Base-by-base conservation (phyloP, 2,888 invertebrate genomes). In the Crepidodera aurea region DNA sequence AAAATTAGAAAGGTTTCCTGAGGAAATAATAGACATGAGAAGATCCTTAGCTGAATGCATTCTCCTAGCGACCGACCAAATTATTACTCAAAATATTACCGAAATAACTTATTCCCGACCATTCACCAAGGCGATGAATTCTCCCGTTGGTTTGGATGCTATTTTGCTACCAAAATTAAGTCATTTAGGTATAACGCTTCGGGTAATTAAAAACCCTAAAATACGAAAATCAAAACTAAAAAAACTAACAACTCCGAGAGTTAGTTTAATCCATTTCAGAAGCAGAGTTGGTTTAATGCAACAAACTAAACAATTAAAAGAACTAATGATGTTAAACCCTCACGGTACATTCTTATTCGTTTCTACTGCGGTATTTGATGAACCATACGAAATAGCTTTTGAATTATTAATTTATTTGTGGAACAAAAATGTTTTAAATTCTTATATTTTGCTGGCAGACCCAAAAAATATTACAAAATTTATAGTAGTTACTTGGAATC, bases 311-410 rank as follows among this genome's bases (percentile, higher is more conserved):
- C 15, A 3, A 15, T 51, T 64, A n/a, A 60, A 48, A 44, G 46
- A 18, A 8, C 8, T 25, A 19, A n/a, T 8, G 18, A 18, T 59
- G 7, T 42, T 50, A 15, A 71, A 72, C 50, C 68, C 68, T 4
- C 71, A 69, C 16, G 72, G 69, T 1, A 66, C 62, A 34, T 70
- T 71, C 60, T 37, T 72, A 19, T 59, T 78, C 3, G 66, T 76
- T 7, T 71, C 74, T 1, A 59, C 71, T 1, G 64, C 63, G 1
- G 44, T 51, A 4, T 73, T 70, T 48, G 46, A 63, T 0, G 57
- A 71, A 27, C 68, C 68, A 1, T 13, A 34, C 0, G 34, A 39
- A 10, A 54, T 71, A 34, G 69, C 69, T 10, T 5, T 12, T 6
- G 25, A 56, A 10, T 25, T 64, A 27, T 51, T 18, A 2, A 10